Percentiles rank a stretch among this genome's conserved stretches.
Conservation (phyloP, 2,113 vertebrate genomes). For the Lepus europaeus region DNA sequence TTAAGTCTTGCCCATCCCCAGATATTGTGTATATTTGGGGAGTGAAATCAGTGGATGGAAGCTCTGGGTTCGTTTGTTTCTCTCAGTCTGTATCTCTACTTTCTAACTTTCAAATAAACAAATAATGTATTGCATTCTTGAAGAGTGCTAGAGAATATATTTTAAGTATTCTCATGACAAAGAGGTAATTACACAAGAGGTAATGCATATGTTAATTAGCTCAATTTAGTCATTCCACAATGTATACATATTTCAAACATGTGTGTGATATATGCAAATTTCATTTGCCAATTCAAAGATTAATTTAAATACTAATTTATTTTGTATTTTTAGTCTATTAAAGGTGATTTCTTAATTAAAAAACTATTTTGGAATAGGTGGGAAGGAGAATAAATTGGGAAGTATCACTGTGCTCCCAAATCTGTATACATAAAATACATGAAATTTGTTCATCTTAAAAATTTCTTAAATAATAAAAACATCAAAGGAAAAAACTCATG, state of each 20-base stretch:
- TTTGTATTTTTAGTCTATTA: not conserved
- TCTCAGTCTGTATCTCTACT: no score
- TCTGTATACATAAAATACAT: no score
- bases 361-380: not conserved
- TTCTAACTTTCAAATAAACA: no score
- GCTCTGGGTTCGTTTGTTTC: no score
- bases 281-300: slow-evolving; percentile 11
- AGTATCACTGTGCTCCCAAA: no score
- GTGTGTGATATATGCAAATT: not conserved
- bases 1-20: no score
- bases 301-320: not conserved
- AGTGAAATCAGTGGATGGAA: no score
- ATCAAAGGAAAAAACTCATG: not conserved
- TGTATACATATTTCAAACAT: not conserved
- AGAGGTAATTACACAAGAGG: not conserved
- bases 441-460: no score
- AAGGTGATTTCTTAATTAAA: not conserved
- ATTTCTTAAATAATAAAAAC: no score
- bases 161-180: not conserved
- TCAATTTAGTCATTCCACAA: not conserved
- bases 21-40: no score
- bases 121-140: not conserved
- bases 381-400: no score
- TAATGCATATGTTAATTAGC: not conserved
- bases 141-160: not conserved